Percentiles rank a stretch among this genome's conserved stretches.
These are phyloP conservation scores for Plebejus anna DNA, from an alignment of 2,888 invertebrate genomes.

Conservation along the genomic window DNA sequence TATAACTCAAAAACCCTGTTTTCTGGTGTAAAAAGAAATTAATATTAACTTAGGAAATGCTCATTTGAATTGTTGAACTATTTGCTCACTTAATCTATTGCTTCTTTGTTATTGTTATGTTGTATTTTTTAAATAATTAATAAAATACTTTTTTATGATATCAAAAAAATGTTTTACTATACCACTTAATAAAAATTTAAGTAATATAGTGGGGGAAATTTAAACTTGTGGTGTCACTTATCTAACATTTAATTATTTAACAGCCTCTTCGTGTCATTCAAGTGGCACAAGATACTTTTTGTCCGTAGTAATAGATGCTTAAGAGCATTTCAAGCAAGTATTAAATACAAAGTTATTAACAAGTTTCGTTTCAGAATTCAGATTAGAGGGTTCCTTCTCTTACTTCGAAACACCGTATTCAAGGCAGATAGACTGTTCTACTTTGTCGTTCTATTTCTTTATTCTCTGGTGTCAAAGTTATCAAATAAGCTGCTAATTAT, in stretches of 20 bases:
- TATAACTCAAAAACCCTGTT: slow-evolving; percentile 28
- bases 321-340: no score
- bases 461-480: slow-evolving; percentile 20
- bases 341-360: no score
- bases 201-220: neutral
- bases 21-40: slow-evolving; percentile 12
- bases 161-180: neutral
- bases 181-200: neutral
- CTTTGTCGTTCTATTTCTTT: neutral
- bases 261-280: no score
- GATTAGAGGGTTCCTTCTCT: neutral
- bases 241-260: no score
- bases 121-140: neutral
- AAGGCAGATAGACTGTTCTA: slow-evolving; percentile 7
- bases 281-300: no score
- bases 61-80: neutral
- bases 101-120: neutral
- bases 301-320: no score
- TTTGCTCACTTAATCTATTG: neutral
- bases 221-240: neutral
- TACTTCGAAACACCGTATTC: neutral
- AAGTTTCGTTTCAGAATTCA: slow-evolving; percentile 17
- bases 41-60: neutral
- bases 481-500: no score
- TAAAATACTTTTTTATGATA: neutral